phyloP scores from a whole-genome alignment of 1,140 invertebrate genomes.

The Tetramorium simillimum region DNA sequence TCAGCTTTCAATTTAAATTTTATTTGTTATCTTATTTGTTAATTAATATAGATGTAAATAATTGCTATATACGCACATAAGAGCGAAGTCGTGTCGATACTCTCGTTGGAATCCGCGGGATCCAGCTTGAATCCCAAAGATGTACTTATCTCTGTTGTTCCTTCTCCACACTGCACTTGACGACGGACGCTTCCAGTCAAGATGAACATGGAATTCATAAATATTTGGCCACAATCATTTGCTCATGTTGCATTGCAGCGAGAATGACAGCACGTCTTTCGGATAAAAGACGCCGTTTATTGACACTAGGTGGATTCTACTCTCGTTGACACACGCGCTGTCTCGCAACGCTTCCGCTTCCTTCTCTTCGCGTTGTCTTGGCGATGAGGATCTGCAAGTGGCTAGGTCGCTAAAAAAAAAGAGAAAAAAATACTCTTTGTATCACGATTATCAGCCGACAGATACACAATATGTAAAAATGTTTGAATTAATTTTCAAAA shows the following conservation, averaged over 20 bases:
- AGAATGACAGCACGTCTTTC: conserved; percentile 15
- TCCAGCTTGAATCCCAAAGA: neutral
- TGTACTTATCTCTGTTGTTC: neutral
- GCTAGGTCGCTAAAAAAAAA: conserved; percentile 37
- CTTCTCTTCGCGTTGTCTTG: neutral
- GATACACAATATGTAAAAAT: neutral
- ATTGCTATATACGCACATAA: neutral
- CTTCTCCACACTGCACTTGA: neutral
- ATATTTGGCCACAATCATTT: conserved; percentile 38
- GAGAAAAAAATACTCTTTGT: neutral
- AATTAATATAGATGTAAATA: neutral
- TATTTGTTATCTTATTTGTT: neutral
- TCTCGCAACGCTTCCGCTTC: neutral
- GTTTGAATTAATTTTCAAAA: neutral
- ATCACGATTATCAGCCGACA: neutral
- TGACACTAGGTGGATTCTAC: conserved; percentile 13
- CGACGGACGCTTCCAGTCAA: neutral
- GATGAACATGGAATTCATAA: conserved; percentile 8
- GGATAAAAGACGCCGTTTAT: conserved; percentile 37
- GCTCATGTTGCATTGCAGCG: conserved; percentile 7
- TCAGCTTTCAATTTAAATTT: neutral
- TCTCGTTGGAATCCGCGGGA: neutral
- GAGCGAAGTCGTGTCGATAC: neutral
- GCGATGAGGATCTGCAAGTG: conserved; percentile 53
- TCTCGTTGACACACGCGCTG: conserved; percentile 19